These are phyloP conservation scores for Nylanderia fulva DNA, from an alignment of 1,140 invertebrate species.

Conservation along the genomic window DNA sequence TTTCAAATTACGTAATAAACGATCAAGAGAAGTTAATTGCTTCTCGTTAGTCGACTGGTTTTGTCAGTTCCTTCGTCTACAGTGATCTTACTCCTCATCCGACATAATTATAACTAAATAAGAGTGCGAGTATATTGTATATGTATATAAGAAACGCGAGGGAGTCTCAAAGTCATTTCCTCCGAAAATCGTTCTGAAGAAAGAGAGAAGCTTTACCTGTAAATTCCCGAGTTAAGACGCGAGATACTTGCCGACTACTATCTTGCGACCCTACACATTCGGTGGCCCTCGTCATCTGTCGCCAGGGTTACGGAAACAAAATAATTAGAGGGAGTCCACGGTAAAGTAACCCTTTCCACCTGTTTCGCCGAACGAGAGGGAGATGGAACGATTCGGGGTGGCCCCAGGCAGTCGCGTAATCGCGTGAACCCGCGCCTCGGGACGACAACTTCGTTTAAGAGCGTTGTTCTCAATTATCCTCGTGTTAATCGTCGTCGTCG, in stretches of 20 bases:
- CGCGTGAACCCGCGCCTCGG: conserved; percentile 47
- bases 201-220: background rate
- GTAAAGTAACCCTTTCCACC: conserved; percentile 47
- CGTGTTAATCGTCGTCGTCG: conserved; percentile 58
- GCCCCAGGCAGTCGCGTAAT: conserved; percentile 53
- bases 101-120: background rate
- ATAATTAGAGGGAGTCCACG: conserved; percentile 56
- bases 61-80: background rate
- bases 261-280: background rate
- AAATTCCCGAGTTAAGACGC: conserved; percentile 38
- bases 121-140: background rate
- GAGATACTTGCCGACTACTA: conserved; percentile 7
- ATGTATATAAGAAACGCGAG: background rate
- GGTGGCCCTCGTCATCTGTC: conserved; percentile 33
- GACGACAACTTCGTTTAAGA: conserved; percentile 59
- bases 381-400: conserved; percentile 28
- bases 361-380: conserved; percentile 30
- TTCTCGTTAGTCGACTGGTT: background rate
- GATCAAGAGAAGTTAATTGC: background rate
- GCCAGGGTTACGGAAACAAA: conserved; percentile 64
- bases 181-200: conserved; percentile 11
- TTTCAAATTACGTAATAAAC: background rate
- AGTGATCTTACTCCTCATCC: no score
- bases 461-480: conserved; percentile 63
- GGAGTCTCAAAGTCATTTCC: background rate